A percentile compares a stretch with the other conserved stretches of the same genome.
phyloP scores from a whole-genome alignment of 35 echinoderm and acorn worm species.

The Heliocidaris tuberculata region DNA sequence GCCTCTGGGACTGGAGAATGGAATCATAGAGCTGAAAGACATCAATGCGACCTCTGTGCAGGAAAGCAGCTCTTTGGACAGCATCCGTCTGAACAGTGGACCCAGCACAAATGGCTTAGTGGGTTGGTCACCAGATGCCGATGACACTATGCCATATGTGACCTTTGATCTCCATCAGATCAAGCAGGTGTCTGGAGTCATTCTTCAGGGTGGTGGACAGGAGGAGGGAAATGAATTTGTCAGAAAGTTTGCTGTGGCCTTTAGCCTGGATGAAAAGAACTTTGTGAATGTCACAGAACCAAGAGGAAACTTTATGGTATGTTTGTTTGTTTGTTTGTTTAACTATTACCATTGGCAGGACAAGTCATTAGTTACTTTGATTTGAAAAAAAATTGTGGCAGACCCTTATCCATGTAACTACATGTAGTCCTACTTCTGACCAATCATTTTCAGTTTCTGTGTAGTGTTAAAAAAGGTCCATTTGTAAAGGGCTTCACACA shows the following conservation, averaged over 20 bases:
- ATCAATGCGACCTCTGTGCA: conserved; percentile 62
- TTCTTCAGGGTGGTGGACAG: conserved; percentile 75
- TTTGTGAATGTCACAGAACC: conserved; percentile 62
- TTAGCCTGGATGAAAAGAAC: conserved; percentile 63
- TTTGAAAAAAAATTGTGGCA: too few species aligned
- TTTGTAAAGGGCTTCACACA: too few species aligned
- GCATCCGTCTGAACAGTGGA: conserved; percentile 64
- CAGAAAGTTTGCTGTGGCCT: conserved; percentile 54
- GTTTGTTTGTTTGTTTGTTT: not conserved
- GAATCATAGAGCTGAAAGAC: conserved; percentile 26
- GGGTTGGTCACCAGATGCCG: conserved; percentile 60
- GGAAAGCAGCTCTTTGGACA: conserved; percentile 48
- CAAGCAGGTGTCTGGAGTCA: conserved; percentile 62
- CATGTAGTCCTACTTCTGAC: not conserved
- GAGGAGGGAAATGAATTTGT: conserved; percentile 59
- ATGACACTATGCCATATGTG: conserved; percentile 57
- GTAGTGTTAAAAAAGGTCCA: not conserved
- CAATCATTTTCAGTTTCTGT: not conserved
- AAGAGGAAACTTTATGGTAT: conserved; percentile 24
- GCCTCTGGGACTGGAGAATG: conserved; percentile 53
- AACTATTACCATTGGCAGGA: not conserved
- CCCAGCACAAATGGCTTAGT: conserved; percentile 36
- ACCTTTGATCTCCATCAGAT: conserved; percentile 69
- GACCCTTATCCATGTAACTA: too few species aligned
- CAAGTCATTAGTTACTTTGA: not conserved